Conservation (phyloP, 2,888 invertebrate species). For the Dinocampus coccinellae region DNA sequence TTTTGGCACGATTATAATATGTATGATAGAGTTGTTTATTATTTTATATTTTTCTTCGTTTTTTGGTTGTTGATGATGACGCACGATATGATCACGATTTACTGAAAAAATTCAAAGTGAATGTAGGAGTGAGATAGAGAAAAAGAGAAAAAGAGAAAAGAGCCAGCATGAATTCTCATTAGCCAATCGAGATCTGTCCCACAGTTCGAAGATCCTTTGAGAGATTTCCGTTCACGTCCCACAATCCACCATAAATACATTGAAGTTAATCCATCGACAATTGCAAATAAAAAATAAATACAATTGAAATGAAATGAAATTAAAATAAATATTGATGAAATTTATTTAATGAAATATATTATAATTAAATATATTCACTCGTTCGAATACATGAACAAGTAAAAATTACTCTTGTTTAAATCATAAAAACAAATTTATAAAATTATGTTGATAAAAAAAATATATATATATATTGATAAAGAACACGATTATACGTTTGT, state of each 20-base stretch:
- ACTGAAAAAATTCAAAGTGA: not conserved
- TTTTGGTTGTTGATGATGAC: not conserved
- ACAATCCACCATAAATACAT: slow-evolving; percentile 31
- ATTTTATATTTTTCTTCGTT: not conserved
- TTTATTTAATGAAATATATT: not conserved
- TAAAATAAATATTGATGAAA: not conserved
- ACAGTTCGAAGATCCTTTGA: slow-evolving; percentile 42
- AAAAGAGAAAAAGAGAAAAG: not conserved
- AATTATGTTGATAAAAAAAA: slow-evolving; percentile 39
- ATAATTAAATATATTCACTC: too few species aligned
- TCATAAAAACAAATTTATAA: slow-evolving; percentile 63
- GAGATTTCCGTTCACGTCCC: slow-evolving; percentile 34
- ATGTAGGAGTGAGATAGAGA: not conserved
- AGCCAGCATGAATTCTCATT: slow-evolving; percentile 47
- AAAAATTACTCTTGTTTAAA: slow-evolving; percentile 15
- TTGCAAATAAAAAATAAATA: slow-evolving; percentile 2
- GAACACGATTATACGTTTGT: slow-evolving; percentile 1
- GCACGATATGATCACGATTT: not conserved
- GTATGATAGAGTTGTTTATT: too few species aligned
- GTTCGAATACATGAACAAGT: not conserved
- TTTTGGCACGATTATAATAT: too few species aligned
- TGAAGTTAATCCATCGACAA: slow-evolving; percentile 8
- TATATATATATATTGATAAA: too few species aligned
- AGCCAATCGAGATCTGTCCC: slow-evolving; percentile 45
- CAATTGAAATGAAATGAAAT: slow-evolving; percentile 4